Evolutionary conservation across 2,888 invertebrate species (phyloP), one percentile per base, ranked within the genome.

Genomic region (Zygogramma bicolorata): DNA sequence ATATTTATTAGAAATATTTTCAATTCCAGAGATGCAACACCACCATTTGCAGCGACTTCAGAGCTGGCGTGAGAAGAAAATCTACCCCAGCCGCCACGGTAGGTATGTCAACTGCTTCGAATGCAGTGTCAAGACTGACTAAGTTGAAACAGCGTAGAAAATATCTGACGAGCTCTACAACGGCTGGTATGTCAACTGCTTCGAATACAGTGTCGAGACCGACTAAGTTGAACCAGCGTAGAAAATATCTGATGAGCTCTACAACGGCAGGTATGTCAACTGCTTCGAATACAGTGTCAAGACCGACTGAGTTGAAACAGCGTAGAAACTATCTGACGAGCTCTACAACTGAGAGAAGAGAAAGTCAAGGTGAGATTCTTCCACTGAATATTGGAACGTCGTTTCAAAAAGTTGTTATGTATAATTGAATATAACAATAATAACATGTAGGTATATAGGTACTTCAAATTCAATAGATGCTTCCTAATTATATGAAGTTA

Each of bases 341-440:
- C 66, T 75, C 77, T 49, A 76, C 74, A 27, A 75, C 74, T 57
- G 79, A 75, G 74, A 57, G 78, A 70, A 71, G 82, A 82, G 83
- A 84, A 84, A 84, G 83, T 82, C 84, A 83, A 84, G 84, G 84
- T 84, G 75, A 83, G 82, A 65, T 29, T 2, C 25, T 38, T 53
- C 27, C 22, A 18, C 15, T 25, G 53, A 31, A 31, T 25, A 8
- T 38, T 18, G 25, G 61, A 53, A 65, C 53, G 34, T n/a, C 10
- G 53, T 31, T 20, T 49, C n/a, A 27, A 27, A 1, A 53, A 38
- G 25, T 25, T 65, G 20, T 3, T n/a, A 65, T 65, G 13, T 65
- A 4, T 1, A 7, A 20, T 3, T 53, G 25, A 27, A 53, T n/a
- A 27, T 53, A 2, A 15, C n/a, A n/a, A n/a, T n/a, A n/a, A n/a